These are phyloP conservation scores for Belgica antarctica DNA, from an alignment of 2,888 invertebrate species.

Conservation along the genomic window DNA sequence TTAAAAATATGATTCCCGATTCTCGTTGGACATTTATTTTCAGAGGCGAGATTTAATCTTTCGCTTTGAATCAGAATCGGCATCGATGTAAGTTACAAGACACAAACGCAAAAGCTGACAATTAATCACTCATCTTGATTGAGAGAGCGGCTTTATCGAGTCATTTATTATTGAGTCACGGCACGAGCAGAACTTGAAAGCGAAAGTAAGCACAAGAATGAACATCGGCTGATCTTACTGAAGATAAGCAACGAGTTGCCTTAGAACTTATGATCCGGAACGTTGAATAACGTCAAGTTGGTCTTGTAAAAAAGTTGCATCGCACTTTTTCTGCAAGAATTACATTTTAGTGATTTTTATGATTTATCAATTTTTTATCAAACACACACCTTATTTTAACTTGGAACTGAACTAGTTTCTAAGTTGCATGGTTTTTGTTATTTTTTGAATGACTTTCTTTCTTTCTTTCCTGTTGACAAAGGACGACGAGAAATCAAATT, in stretches of 20 bases:
- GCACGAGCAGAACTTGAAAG: background rate
- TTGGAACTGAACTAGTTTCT: no score
- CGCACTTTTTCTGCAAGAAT: background rate
- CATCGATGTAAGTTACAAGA: background rate
- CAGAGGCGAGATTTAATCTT: slow-evolving; percentile 3
- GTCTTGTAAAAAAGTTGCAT: background rate
- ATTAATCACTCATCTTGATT: background rate
- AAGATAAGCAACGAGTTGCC: background rate
- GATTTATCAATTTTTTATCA: background rate
- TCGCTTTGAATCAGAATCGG: background rate
- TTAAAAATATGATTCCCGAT: background rate
- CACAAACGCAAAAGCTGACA: slow-evolving; percentile 2
- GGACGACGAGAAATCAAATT: no score
- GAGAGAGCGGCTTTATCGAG: background rate
- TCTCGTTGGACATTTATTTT: background rate
- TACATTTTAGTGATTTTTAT: background rate
- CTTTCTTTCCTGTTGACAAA: no score
- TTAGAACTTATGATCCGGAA: background rate
- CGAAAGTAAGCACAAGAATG: slow-evolving; percentile 13
- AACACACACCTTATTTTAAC: no score
- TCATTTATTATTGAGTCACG: background rate
- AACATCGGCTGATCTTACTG: background rate
- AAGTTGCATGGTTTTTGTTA: no score
- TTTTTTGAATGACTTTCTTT: no score
- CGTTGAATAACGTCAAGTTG: background rate